Evolutionary conservation across 1,140 invertebrate genomes (phyloP), one percentile per base, ranked within the genome.

Genomic region (Drosophila erecta): DNA sequence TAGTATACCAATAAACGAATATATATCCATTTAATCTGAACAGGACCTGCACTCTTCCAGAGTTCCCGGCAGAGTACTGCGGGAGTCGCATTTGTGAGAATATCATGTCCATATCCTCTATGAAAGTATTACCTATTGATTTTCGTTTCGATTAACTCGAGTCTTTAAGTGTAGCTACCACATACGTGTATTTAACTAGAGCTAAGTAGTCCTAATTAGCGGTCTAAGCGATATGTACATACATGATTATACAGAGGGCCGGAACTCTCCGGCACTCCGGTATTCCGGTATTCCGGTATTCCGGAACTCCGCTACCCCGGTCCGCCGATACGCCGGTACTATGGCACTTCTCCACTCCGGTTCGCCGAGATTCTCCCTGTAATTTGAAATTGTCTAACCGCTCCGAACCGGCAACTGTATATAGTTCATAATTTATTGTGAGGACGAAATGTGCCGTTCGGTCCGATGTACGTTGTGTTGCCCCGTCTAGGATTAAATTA

Each of bases 11-110:
- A 74, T 70, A 71, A 71, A 70, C 67, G 43, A 70, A 55, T 57
- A 73, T 79, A 55, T 84, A 84, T 90, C 72, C 69, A 75, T 86
- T 81, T 84, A 81, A 86, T 91, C 73, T 73, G 73, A 87, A 91
- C 90, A 91, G 90, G 90, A 87, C 65, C 76, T 86, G 72, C 80
- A 79, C 71, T 87, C 72, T 79, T 73, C 75, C 86, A 81, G 60
- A 59, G 64, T 67, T 51, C 74, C 65, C 70, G 67, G 57, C 72
- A 79, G 76, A 79, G 72, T 80, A 37, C 78, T 91, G 72, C 85
- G 87, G 72, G 90, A 91, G 78, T 91, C 90, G 37, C 90, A 91
- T 77, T 84, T 91, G 64, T 91, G 84, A 89, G 56, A 67, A 84
- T 84, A 76, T 64, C 79, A 72, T 71, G 69, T 76, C 67, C 53